These are phyloP conservation scores for Crotalus helleri DNA, from an alignment of 2,113 vertebrate species.

Conservation along the genomic window DNA sequence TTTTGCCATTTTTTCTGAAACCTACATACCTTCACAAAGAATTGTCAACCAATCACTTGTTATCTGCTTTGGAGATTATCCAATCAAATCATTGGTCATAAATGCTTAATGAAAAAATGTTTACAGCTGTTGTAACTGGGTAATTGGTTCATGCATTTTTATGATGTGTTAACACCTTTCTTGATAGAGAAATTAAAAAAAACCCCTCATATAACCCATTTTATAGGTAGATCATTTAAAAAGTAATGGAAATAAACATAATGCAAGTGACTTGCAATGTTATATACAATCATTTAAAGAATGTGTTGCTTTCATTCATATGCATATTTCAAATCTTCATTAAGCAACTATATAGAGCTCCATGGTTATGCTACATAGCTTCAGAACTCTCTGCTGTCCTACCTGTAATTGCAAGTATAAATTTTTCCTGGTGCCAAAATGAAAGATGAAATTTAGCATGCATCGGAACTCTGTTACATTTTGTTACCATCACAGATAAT, in stretches of 20 bases:
- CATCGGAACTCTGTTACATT: background rate
- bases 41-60: conserved; percentile 51
- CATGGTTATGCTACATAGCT: background rate
- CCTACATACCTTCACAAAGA: conserved; percentile 46
- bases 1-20: conserved; percentile 2
- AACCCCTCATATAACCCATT: background rate
- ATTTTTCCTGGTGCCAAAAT: background rate
- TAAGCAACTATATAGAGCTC: background rate
- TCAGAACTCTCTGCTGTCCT: background rate
- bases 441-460: background rate
- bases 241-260: background rate
- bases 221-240: conserved; percentile 17
- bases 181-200: conserved; percentile 24
- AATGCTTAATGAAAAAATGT: conserved; percentile 66
- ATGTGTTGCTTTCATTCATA: background rate
- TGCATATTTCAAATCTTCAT: background rate
- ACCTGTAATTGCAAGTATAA: background rate
- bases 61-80: conserved; percentile 57
- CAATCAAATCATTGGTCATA: conserved; percentile 57
- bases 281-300: background rate
- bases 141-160: conserved; percentile 67
- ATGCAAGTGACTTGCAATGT: background rate
- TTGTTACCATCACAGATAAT: background rate
- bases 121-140: conserved; percentile 58
- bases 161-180: conserved; percentile 50